These are phyloP conservation scores for Babylonia areolata DNA, from an alignment of 1,140 invertebrate species.

Conservation along the genomic window DNA sequence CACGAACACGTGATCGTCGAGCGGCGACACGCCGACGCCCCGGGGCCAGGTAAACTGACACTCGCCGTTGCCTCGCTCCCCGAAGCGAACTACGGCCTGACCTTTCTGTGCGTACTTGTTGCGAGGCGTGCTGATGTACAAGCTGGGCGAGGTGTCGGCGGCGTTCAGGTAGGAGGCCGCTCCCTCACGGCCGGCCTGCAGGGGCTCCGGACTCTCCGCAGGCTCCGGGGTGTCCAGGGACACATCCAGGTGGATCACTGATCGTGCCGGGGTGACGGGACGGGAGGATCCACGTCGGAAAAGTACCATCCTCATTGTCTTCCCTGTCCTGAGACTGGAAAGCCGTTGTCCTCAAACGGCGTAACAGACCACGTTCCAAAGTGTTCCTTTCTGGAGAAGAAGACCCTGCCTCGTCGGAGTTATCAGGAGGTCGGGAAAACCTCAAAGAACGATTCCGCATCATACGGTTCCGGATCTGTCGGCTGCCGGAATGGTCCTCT, in stretches of 20 bases:
- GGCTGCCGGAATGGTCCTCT: neutral
- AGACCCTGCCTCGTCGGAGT: constrained; percentile 16
- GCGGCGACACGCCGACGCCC: constrained; percentile 94
- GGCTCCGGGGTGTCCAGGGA: constrained; percentile 23
- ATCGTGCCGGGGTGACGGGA: constrained; percentile 33
- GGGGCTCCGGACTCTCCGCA: neutral
- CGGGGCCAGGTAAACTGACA: constrained; percentile 98
- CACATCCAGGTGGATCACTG: constrained; percentile 53
- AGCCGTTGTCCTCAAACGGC: neutral
- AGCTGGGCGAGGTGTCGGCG: constrained; percentile 44
- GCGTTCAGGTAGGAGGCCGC: neutral
- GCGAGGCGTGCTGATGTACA: constrained; percentile 53
- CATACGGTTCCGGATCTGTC: neutral
- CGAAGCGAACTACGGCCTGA: constrained; percentile 82
- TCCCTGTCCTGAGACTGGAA: neutral
- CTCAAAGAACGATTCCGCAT: constrained; percentile 43
- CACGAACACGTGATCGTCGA: constrained; percentile 92
- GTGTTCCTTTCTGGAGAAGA: constrained; percentile 31
- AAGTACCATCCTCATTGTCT: neutral
- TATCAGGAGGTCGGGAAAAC: constrained; percentile 32
- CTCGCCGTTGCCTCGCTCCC: constrained; percentile 96
- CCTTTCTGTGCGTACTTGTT: constrained; percentile 71
- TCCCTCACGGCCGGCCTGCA: neutral
- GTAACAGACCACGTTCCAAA: neutral
- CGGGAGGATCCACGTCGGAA: neutral